Evolutionary conservation across 2,888 invertebrate species (phyloP), one percentile per base, ranked within the genome.

Genomic region (Cephus pygmeus): DNA sequence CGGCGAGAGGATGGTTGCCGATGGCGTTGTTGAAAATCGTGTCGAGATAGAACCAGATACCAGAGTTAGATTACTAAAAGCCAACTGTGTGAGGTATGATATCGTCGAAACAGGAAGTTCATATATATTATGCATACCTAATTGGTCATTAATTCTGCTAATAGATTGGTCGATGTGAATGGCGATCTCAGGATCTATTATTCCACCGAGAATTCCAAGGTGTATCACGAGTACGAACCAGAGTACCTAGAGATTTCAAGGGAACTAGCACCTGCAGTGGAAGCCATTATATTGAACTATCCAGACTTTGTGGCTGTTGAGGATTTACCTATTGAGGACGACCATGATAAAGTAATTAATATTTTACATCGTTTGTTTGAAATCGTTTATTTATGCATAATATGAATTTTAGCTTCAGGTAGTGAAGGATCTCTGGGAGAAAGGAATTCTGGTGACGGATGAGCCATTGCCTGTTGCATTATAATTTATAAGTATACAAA

Each of bases 141-240:
- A 73, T 15, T 40, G 36, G 15, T 69, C 77, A 34, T 79, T 76
- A 31, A 74, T 78, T 75, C 68, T 77, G 78, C 75, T 81, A 82
- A n/a, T 80, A 93, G 94, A 81, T 91, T 97, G 86, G 94, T 96
- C 0, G 91, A 93, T 34, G 96, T 96, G 87, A 94, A 94, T 11
- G 93, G 92, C 79, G 86, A 85, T 0, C 91, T 95, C 33, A 93
- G 94, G 75, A 87, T 98, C 56, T 98, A 97, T 91, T 97, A 97
- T 91, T 95, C 95, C 82, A 92, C 95, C 73, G 97, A 98, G 88
- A 99, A 99, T 91, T 95, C 96, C 0, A 93, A 96, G 82, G 95
- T 96, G 85, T 98, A 97, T 89, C 97, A 97, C 88, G 97, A 95
- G 68, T 95, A 94, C 88, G 97, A 97, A 56, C 93, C 94, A 1